Evolutionary conservation across 2,113 vertebrate species (phyloP).

Genomic region (Neogobius melanostomus): DNA sequence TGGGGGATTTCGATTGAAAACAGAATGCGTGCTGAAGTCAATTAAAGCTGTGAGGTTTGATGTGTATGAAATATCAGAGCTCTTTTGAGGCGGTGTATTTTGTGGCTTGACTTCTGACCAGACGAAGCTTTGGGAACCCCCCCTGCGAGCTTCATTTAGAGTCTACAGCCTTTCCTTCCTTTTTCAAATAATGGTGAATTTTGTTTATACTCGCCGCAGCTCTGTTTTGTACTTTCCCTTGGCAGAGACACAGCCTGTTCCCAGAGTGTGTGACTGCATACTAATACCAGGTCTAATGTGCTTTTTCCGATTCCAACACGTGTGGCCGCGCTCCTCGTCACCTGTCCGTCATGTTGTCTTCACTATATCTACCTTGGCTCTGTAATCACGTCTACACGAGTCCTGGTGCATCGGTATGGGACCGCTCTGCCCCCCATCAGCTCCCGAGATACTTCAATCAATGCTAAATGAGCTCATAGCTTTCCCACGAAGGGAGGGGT

Average conservation of each 20-base stretch:
- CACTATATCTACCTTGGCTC: background rate
- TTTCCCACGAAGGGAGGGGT: slow-evolving; percentile 1
- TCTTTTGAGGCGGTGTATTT: too few relatives aligned
- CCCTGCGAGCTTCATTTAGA: too few relatives aligned
- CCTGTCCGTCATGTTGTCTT: background rate
- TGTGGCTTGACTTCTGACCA: too few relatives aligned
- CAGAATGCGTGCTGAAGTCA: too few relatives aligned
- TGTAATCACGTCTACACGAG: slow-evolving; percentile 14
- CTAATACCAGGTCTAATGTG: background rate
- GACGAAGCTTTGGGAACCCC: too few relatives aligned
- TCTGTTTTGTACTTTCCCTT: background rate
- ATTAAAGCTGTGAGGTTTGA: too few relatives aligned
- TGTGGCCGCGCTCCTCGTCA: background rate
- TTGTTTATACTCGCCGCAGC: background rate
- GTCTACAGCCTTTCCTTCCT: too few relatives aligned
- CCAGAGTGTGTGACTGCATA: background rate
- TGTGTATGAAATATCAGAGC: too few relatives aligned
- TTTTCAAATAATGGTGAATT: background rate
- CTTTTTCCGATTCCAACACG: background rate
- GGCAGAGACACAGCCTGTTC: background rate
- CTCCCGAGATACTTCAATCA: slow-evolving; percentile 18
- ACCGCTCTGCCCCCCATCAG: slow-evolving; percentile 14
- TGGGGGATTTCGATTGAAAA: too few relatives aligned
- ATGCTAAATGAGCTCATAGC: slow-evolving; percentile 15
- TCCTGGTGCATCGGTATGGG: slow-evolving; percentile 5